Evolutionary conservation across 2,113 vertebrate species (phyloP).

Genomic region (Heliornis fulica): DNA sequence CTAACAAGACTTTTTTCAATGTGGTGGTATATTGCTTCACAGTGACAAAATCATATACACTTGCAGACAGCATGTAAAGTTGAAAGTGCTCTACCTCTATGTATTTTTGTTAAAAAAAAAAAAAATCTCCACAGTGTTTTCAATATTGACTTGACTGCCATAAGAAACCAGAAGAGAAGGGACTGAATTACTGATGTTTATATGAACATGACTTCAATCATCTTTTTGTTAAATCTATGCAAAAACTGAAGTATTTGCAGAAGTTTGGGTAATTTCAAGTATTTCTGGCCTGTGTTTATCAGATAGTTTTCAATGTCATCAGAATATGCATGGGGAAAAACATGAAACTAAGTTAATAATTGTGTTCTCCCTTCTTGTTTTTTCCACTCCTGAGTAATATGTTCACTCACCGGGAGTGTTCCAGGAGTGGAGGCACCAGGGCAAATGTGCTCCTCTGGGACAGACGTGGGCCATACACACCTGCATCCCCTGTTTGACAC

Average conservation of each 20-base stretch:
- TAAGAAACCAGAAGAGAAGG: neutral
- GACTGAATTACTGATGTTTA: neutral
- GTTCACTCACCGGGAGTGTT: rapidly evolving
- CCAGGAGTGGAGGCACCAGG: neutral
- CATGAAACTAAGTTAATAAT: neutral
- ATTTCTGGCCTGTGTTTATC: neutral
- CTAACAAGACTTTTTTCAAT: neutral
- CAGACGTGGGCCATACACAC: neutral
- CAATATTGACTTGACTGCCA: neutral
- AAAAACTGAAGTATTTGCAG: neutral
- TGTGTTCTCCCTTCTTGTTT: neutral
- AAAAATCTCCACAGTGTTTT: neutral
- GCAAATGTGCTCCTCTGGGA: neutral
- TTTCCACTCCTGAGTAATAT: neutral
- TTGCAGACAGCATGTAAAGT: neutral
- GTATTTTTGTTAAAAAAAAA: neutral
- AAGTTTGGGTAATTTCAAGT: neutral
- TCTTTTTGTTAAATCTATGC: neutral
- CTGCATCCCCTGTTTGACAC: neutral
- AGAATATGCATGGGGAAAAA: neutral
- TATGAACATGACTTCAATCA: neutral
- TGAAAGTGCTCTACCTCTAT: neutral
- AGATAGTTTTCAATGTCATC: neutral
- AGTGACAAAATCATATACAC: neutral
- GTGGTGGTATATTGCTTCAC: neutral